Evolutionary conservation across 1,140 invertebrate genomes (phyloP).

Genomic region (Hycleus cichorii): DNA sequence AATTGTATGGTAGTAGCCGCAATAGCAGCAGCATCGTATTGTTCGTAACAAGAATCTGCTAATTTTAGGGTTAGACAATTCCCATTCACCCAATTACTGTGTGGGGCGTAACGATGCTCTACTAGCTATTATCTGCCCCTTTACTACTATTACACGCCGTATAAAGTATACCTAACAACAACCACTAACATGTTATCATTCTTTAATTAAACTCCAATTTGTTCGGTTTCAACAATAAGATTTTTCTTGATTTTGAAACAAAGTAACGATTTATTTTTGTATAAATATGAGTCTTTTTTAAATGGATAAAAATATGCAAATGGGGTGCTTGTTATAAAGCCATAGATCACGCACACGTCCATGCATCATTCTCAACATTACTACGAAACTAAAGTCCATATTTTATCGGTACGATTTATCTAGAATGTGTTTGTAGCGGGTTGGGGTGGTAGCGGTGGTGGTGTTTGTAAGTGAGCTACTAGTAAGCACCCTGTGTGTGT

Average conservation of each 20-base stretch:
- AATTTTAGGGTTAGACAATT: constrained; percentile 24
- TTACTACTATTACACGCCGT: constrained; percentile 19
- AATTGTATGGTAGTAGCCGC: no score
- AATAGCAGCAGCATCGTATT: no score
- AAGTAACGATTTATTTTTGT: no score
- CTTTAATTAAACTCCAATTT: neutral
- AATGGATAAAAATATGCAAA: constrained; percentile 20
- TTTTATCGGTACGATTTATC: constrained; percentile 41
- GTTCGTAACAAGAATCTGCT: constrained; percentile 14
- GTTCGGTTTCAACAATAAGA: neutral
- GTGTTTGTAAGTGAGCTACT: constrained; percentile 17
- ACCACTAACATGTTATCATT: neutral
- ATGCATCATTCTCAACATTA: constrained; percentile 33
- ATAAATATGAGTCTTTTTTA: neutral
- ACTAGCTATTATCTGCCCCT: constrained; percentile 26
- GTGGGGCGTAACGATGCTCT: constrained; percentile 17
- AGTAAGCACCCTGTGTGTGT: neutral
- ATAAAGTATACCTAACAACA: neutral
- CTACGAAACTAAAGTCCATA: constrained; percentile 38
- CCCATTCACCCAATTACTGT: constrained; percentile 23
- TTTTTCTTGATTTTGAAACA: neutral
- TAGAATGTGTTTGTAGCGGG: constrained; percentile 32
- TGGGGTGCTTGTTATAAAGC: constrained; percentile 31
- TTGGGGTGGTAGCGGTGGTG: no score
- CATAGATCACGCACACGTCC: constrained; percentile 33